phyloP scores from a whole-genome alignment of 2,888 invertebrate species.

The Hirtodrosophila trivittata region DNA sequence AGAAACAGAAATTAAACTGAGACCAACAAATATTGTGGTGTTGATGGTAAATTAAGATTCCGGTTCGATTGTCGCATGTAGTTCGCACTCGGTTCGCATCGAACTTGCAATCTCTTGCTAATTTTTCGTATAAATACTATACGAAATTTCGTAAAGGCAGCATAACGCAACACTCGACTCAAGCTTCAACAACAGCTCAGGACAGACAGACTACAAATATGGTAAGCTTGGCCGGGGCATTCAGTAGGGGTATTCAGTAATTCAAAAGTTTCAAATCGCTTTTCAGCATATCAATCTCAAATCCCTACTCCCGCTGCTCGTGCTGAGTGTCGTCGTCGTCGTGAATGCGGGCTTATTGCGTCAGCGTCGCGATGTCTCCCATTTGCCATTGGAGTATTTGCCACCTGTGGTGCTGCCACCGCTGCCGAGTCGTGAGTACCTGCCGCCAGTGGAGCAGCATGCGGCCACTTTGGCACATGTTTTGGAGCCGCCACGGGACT shows the following conservation, averaged over 20 bases:
- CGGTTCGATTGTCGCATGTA: constrained; percentile 36
- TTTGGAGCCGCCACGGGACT: constrained; percentile 62
- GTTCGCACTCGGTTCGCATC: constrained; percentile 26
- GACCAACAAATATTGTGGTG: constrained; percentile 1
- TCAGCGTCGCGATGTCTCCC: constrained; percentile 78
- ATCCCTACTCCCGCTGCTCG: constrained; percentile 12
- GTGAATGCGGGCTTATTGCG: constrained; percentile 44
- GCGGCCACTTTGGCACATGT: constrained; percentile 60
- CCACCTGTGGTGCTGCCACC: constrained; percentile 76
- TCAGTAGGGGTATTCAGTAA: no score
- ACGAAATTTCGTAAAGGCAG: constrained; percentile 64
- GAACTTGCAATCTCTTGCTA: constrained; percentile 64
- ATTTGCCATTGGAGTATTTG: constrained; percentile 71
- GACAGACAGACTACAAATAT: constrained; percentile 34
- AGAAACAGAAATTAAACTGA: constrained; percentile 12
- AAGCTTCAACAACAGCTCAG: constrained; percentile 2
- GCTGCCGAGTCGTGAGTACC: constrained; percentile 66
- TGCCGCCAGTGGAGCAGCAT: constrained; percentile 76
- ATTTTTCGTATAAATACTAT: constrained; percentile 79
- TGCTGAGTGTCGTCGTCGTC: constrained; percentile 13
- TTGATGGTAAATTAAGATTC: constrained; percentile 41
- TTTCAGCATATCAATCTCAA: constrained; percentile 25
- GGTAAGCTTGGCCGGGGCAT: no score
- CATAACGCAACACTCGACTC: constrained; percentile 57
- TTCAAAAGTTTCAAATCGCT: neutral